Base-by-base conservation (phyloP, 2,797 vertebrate genomes). In the Otolemur crassicaudatus region DNA sequence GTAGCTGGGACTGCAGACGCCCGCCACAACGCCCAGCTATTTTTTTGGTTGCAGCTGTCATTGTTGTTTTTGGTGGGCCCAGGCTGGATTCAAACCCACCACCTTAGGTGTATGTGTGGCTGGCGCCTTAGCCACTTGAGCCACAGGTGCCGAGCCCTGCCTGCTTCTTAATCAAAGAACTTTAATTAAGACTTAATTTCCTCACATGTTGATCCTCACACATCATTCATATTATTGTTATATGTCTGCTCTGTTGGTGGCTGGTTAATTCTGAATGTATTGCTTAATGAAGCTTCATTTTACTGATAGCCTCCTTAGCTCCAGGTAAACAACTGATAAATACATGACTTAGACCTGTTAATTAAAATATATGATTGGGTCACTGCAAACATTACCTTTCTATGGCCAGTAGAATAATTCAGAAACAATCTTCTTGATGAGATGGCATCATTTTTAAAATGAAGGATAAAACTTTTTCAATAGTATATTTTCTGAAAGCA, bases 231-330 rank as follows among this genome's bases (percentile, higher is more conserved):
- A 60, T 72, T 77, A 9, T 94, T 86, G 40, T 84, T 79, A 58
- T 67, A 75, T 49, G 75, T 16, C 65, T 29, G 80, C 34, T 85
- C 69, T 94, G 34, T 83, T 61, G 16, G 63, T 83, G 67, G 20
- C n/a, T 87, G 40, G 43, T 94, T 90, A 92, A 94, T 56, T 93
- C 56, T 83, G 75, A 94, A 49, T 91, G 34, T 87, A 77, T 91
- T 87, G 16, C 89, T 94, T 82, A 92, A 14, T 67, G 63, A 90
- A 11, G n/a, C 34, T 80, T 95, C 75, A 29, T 91, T 75, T 63
- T 29, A 70, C 83, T 22, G 27, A 87, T 67, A 85, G 23, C 4
- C 43, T 84, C 85, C 43, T 43, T 75, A 79, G 58, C 56, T 92
- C 34, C 60, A 76, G 63, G 65, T n/a, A 96, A 77, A 63, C 53